Conservation (phyloP, 2,113 vertebrate species). For the Haliaeetus leucogaster region DNA sequence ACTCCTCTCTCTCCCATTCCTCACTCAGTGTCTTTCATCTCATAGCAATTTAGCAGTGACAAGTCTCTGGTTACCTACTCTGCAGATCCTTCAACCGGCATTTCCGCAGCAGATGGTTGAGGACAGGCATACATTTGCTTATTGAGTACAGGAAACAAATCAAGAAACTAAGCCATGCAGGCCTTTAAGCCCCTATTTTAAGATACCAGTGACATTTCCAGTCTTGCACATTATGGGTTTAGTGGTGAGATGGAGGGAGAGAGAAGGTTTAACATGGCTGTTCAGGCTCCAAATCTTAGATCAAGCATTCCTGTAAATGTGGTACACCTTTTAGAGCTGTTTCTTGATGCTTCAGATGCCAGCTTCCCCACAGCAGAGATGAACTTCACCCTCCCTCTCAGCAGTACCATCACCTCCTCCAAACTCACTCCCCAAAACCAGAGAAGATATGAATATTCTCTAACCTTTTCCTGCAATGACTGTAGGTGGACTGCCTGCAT, state of each 20-base stretch:
- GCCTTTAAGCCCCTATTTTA: not conserved
- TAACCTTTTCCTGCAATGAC: not conserved
- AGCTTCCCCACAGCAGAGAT: not conserved
- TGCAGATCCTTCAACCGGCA: not conserved
- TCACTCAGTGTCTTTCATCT: not conserved
- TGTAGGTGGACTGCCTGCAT: constrained; percentile 45
- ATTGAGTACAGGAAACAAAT: not conserved
- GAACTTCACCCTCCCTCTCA: constrained; percentile 11
- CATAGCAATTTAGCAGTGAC: not conserved
- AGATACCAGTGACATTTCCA: not conserved
- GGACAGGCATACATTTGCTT: not conserved
- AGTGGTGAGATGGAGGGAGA: not conserved
- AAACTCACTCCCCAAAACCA: not conserved
- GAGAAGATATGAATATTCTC: constrained; percentile 10
- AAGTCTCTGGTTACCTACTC: not conserved
- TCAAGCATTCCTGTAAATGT: not conserved
- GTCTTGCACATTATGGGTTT: not conserved
- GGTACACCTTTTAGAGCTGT: not conserved
- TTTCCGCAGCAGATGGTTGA: constrained; percentile 4
- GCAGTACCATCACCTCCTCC: constrained; percentile 27
- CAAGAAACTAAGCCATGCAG: not conserved
- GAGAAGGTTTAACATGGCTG: not conserved
- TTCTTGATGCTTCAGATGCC: not conserved
- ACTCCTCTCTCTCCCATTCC: not conserved
- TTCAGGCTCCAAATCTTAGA: not conserved